phyloP scores from a whole-genome alignment of 2,888 invertebrate genomes.

The Leptinotarsa tumamoca region DNA sequence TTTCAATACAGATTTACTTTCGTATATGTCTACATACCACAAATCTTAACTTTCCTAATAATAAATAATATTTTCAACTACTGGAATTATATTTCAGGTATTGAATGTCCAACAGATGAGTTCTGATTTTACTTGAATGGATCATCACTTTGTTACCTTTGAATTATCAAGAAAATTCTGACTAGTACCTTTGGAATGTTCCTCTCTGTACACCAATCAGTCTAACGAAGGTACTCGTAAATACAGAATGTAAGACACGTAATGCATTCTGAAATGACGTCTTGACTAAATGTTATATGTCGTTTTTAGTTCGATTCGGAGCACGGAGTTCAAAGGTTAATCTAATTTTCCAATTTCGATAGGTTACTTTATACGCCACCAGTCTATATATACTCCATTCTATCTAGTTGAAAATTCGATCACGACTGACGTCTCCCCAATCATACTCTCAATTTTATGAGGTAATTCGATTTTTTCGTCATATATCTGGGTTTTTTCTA shows the following conservation, averaged over 20 bases:
- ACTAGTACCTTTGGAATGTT: not conserved
- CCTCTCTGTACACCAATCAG: not conserved
- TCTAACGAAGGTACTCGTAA: conserved; percentile 24
- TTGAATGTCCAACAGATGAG: too few relatives aligned
- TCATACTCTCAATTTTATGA: conserved; percentile 42
- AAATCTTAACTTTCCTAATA: too few relatives aligned
- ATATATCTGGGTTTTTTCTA: conserved; percentile 5
- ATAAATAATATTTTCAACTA: too few relatives aligned
- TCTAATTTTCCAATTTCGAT: conserved; percentile 48
- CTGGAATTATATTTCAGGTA: too few relatives aligned
- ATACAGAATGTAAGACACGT: conserved; percentile 35
- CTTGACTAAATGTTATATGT: conserved; percentile 24
- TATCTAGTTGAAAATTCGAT: conserved; percentile 45
- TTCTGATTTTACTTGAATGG: too few relatives aligned
- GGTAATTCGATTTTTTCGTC: conserved; percentile 42
- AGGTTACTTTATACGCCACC: conserved; percentile 38
- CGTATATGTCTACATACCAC: too few relatives aligned
- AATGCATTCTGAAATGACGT: conserved; percentile 22
- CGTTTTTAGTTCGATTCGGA: conserved; percentile 37
- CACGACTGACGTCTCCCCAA: conserved; percentile 39
- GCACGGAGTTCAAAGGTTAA: conserved; percentile 44
- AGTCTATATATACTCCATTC: conserved; percentile 26
- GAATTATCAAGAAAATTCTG: not conserved
- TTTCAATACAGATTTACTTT: too few relatives aligned
- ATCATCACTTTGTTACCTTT: too few relatives aligned